phyloP scores from a whole-genome alignment of 2,797 vertebrate genomes.

The Darevskia nairensis region DNA sequence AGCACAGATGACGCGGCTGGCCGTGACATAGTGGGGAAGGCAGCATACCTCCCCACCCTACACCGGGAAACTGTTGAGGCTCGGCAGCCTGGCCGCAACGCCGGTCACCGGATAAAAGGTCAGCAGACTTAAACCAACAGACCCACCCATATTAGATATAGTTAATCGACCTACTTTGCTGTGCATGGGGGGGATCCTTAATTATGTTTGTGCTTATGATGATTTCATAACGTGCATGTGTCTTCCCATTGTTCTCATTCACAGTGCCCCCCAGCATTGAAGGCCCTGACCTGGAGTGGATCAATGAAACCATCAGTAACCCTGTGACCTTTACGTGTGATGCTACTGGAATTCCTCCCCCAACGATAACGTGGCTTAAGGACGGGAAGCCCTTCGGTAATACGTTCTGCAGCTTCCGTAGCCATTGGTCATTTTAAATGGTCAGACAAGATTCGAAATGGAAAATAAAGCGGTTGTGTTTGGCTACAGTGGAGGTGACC shows the following conservation, averaged over 20 bases:
- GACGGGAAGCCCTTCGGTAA: constrained; percentile 88
- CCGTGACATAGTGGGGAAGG: too few relatives aligned
- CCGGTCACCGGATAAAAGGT: too few relatives aligned
- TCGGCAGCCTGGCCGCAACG: too few relatives aligned
- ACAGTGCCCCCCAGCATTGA: constrained; percentile 92
- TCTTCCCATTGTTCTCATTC: constrained; percentile 52
- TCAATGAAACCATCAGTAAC: constrained; percentile 88
- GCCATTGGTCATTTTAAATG: not conserved
- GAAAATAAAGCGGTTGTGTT: not conserved
- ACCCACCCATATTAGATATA: not conserved
- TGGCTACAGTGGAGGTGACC: not conserved
- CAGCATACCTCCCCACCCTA: too few relatives aligned
- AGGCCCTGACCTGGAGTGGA: constrained; percentile 82
- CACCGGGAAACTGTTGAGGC: too few relatives aligned
- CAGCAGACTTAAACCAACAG: accelerated
- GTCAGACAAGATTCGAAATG: not conserved
- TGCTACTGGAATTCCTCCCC: constrained; percentile 92
- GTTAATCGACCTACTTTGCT: not conserved
- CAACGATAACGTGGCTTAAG: constrained; percentile 89
- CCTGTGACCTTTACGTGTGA: constrained; percentile 91
- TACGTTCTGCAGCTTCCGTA: accelerated
- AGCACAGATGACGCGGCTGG: too few relatives aligned
- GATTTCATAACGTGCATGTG: not conserved
- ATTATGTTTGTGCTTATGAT: not conserved
- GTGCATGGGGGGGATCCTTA: not conserved